Percentiles rank a stretch among this genome's conserved stretches.
Evolutionary conservation across 2,888 invertebrate species (phyloP).

Genomic region (Dermolepida albohirtum): DNA sequence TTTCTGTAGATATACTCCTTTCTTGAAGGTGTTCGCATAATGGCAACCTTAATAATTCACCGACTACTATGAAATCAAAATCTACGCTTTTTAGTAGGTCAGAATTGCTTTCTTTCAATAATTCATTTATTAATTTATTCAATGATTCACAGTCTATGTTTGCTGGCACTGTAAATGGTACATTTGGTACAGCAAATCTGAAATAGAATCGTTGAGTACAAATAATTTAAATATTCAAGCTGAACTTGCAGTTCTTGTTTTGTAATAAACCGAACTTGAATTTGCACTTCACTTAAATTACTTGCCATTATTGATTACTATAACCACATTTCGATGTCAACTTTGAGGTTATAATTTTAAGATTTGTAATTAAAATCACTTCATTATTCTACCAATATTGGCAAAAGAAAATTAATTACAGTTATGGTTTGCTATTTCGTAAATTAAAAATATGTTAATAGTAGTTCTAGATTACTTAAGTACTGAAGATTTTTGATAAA

Average conservation of each 20-base stretch:
- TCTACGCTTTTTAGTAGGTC: conserved; percentile 67
- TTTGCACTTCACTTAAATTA: conserved; percentile 67
- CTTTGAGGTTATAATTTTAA: conserved; percentile 22
- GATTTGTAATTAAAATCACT: background rate
- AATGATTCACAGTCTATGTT: conserved; percentile 77
- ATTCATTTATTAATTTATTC: conserved; percentile 82
- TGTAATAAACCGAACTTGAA: conserved; percentile 83
- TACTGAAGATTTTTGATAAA: too few relatives aligned
- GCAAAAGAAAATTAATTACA: background rate
- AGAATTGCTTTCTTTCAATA: conserved; percentile 74
- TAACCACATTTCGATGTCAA: conserved; percentile 31
- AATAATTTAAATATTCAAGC: background rate
- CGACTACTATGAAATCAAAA: conserved; percentile 90
- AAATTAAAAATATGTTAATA: too few relatives aligned
- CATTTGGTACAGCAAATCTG: conserved; percentile 90
- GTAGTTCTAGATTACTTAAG: too few relatives aligned
- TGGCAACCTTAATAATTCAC: conserved; percentile 81
- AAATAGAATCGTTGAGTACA: conserved; percentile 51
- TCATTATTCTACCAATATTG: conserved; percentile 2
- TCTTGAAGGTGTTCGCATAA: conserved; percentile 82
- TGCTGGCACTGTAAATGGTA: conserved; percentile 84
- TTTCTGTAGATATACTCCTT: conserved; percentile 83
- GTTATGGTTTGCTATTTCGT: too few relatives aligned
- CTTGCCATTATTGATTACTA: conserved; percentile 34
- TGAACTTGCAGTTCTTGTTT: conserved; percentile 84